Evolutionary conservation across 2,113 vertebrate species (phyloP), one percentile per base, ranked within the genome.

Genomic region (Bagarius yarrelli): DNA sequence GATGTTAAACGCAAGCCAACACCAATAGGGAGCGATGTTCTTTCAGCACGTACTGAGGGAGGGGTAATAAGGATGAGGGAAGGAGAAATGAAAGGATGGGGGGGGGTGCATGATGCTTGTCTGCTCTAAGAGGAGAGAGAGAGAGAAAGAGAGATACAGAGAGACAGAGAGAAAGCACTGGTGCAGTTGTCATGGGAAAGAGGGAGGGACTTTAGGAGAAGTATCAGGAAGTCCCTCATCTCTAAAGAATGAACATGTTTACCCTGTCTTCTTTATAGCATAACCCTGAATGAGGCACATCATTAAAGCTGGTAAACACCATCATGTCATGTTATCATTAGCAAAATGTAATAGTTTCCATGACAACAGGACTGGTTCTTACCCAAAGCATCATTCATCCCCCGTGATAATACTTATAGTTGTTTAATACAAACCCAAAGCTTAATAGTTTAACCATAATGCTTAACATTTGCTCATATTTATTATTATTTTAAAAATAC

Each of bases 1-100:
- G 50, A 40, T 72, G 81, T 67, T 79, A 82, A 64, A 70, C 44
- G 63, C 81, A 84, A 84, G 85, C 85, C 85, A 55, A 80, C 53
- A 81, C 23, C 78, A 59, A 56, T 32, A 60, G 80, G 83, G 78
- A 71, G 27, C 53, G 57, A 77, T 59, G 75, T 76, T 74, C 34
- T 40, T 25, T 27, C 23, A 9, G 36, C 70, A 70, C 23, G 30
- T 34, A 78, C 50, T 60, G 81, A 83, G 79, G 67, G 59, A 79
- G 75, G 52, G 52, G 23, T 19, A 34, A 36, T 27, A 18, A 72
- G 25, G 69, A 57, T 32, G 40, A 66, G 73, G 57, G 79, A 59
- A n/a, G 4, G 67, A 63, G 27, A 12, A 75, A 44, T 52, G 50
- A 13, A 52, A 30, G 21, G 63, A 71, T 60, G 19, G n/a, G 8